phyloP scores from a whole-genome alignment of 2,797 vertebrate species.

The Arrhamphus sclerolepis region DNA sequence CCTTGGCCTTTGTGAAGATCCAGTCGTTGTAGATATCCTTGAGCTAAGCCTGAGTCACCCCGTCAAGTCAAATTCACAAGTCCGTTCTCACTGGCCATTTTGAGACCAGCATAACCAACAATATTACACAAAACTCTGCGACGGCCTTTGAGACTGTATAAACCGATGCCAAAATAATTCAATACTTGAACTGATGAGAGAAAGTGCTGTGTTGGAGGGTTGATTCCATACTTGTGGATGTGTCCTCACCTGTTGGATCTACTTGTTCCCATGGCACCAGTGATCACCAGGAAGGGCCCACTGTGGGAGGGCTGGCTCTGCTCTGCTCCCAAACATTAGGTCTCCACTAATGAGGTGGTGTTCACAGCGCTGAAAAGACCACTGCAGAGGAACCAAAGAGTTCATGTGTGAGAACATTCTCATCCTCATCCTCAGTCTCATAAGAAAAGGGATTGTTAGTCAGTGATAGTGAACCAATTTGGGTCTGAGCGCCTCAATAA shows the following conservation, averaged over 20 bases:
- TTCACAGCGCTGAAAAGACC: constrained; percentile 17
- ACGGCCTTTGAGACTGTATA: not conserved
- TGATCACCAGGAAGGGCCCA: constrained; percentile 40
- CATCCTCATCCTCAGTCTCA: too few relatives aligned
- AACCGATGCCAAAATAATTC: not conserved
- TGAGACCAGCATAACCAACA: constrained; percentile 10
- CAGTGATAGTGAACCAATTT: too few relatives aligned
- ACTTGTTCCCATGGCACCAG: constrained; percentile 84
- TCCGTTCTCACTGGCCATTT: not conserved
- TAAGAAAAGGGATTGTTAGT: too few relatives aligned
- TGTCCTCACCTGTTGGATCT: constrained; percentile 82
- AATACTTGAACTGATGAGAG: not conserved
- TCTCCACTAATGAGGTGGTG: constrained; percentile 35
- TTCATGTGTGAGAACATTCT: too few relatives aligned
- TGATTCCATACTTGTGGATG: not conserved
- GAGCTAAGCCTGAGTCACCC: constrained; percentile 61
- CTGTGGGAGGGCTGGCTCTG: constrained; percentile 38
- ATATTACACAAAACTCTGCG: not conserved
- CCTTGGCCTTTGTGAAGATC: constrained; percentile 60
- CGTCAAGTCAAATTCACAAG: constrained; percentile 21
- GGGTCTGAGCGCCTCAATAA: too few relatives aligned
- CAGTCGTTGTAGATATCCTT: constrained; percentile 54
- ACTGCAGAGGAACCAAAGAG: constrained; percentile 25
- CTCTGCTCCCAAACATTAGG: constrained; percentile 53
- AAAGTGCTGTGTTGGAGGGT: not conserved